Conservation (phyloP, 2,888 invertebrate genomes). For the Eristalis arbustorum region DNA sequence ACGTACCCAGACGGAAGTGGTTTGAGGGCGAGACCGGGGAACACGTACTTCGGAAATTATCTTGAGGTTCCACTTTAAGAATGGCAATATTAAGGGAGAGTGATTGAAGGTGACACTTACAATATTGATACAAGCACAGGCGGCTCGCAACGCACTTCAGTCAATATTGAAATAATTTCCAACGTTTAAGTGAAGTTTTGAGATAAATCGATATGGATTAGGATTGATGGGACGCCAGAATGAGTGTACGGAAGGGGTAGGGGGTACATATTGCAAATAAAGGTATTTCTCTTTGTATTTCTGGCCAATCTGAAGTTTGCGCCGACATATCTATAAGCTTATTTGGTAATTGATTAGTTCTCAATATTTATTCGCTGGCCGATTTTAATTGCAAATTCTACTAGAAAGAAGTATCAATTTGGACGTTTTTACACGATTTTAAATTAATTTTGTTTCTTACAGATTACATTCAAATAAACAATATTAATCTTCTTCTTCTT, state of each 20-base stretch:
- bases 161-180: conserved; percentile 8
- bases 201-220: conserved; percentile 1
- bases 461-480: too few species aligned
- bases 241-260: not conserved
- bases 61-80: conserved; percentile 10
- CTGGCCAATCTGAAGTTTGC: too few species aligned
- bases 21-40: not conserved
- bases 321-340: too few species aligned
- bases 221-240: not conserved
- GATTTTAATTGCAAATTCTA: too few species aligned
- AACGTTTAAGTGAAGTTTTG: not conserved
- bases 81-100: conserved; percentile 3
- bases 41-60: conserved; percentile 10
- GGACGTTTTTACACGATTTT: too few species aligned
- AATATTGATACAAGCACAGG: not conserved
- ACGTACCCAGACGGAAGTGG: not conserved
- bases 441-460: too few species aligned
- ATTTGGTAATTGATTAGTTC: too few species aligned
- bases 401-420: too few species aligned
- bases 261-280: too few species aligned
- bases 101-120: conserved; percentile 12
- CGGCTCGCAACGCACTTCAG: not conserved
- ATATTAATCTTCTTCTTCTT: too few species aligned
- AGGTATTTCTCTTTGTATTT: too few species aligned
- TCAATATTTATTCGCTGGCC: too few species aligned